Evolutionary conservation across 2,113 vertebrate genomes (phyloP).

Genomic region (Balaenoptera acutorostrata): DNA sequence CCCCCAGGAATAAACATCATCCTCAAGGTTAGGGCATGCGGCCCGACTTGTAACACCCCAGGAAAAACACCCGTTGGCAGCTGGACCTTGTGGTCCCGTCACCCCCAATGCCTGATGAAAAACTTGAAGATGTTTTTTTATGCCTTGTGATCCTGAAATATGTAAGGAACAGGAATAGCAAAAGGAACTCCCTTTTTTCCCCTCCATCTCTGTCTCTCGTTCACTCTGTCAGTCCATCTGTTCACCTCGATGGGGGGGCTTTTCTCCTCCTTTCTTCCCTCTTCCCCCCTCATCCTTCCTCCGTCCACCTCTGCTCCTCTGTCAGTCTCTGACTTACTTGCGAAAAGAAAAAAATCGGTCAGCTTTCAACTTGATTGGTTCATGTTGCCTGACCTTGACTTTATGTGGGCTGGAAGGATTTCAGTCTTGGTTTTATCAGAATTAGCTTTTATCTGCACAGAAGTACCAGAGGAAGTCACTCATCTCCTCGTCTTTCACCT

Average conservation of each 20-base stretch:
- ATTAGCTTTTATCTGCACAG: slow-evolving; percentile 82
- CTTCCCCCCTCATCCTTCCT: not conserved
- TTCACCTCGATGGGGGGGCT: not conserved
- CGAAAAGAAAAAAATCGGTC: slow-evolving; percentile 61
- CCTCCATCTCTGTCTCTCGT: not conserved
- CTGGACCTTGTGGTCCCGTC: slow-evolving; percentile 62
- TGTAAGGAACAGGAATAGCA: slow-evolving; percentile 61
- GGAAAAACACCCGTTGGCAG: slow-evolving; percentile 43
- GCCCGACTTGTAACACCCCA: slow-evolving; percentile 63
- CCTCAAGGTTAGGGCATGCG: slow-evolving; percentile 76
- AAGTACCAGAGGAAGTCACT: slow-evolving; percentile 76
- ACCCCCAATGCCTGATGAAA: slow-evolving; percentile 63
- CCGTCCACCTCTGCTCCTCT: not conserved
- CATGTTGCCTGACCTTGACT: slow-evolving; percentile 78
- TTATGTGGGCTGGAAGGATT: slow-evolving; percentile 78
- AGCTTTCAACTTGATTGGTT: slow-evolving; percentile 76
- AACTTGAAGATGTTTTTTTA: slow-evolving; percentile 50
- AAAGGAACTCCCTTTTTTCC: slow-evolving; percentile 34
- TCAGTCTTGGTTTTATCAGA: slow-evolving; percentile 81
- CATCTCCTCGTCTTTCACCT: slow-evolving; percentile 79
- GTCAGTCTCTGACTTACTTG: slow-evolving; percentile 41
- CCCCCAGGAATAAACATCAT: slow-evolving; percentile 77
- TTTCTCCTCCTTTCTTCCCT: not conserved
- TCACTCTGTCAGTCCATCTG: slow-evolving; percentile 32
- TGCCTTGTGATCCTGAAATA: slow-evolving; percentile 71